A percentile compares a stretch with the other conserved stretches of the same genome.
Evolutionary conservation across 37 sponge, comb jelly and placozoan species (phyloP).

Genomic region (Halichondria panicea): DNA sequence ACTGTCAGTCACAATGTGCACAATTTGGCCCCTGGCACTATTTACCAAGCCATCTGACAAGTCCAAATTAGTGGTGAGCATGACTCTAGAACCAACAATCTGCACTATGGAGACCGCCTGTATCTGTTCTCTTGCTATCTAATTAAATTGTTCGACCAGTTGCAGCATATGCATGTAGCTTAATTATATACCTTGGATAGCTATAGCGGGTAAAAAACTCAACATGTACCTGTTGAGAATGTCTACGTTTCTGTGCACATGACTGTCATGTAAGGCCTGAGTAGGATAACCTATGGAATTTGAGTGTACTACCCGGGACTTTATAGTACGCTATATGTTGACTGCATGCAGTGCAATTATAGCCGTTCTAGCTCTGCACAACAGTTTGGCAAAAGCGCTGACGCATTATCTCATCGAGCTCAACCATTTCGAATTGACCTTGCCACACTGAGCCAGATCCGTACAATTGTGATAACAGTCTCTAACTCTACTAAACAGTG

Average conservation of each 20-base stretch:
- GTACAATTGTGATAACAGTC: slow-evolving; percentile 33
- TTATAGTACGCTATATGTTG: slow-evolving; percentile 17
- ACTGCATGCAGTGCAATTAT: slow-evolving; percentile 28
- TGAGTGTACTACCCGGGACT: slow-evolving; percentile 10
- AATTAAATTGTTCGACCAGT: slow-evolving; percentile 37
- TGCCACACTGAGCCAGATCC: slow-evolving; percentile 37
- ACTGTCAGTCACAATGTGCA: slow-evolving; percentile 15
- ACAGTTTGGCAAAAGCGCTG: slow-evolving; percentile 28
- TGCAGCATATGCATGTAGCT: slow-evolving; percentile 15
- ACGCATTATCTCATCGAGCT: slow-evolving; percentile 37
- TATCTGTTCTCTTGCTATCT: slow-evolving; percentile 16
- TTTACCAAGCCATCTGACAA: slow-evolving; percentile 34
- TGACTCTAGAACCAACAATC: slow-evolving; percentile 40
- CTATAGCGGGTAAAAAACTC: slow-evolving; percentile 10
- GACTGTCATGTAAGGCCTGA: slow-evolving; percentile 36
- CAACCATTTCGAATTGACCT: slow-evolving; percentile 43
- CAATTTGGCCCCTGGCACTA: no score
- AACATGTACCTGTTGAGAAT: slow-evolving; percentile 12
- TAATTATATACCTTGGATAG: slow-evolving; percentile 19
- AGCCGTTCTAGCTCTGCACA: slow-evolving; percentile 37
- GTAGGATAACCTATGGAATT: slow-evolving; percentile 26
- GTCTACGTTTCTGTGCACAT: slow-evolving; percentile 33
- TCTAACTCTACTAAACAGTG: slow-evolving; percentile 21
- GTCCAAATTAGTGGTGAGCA: slow-evolving; percentile 46
- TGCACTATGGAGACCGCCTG: slow-evolving; percentile 27